Evolutionary conservation across 2,797 vertebrate genomes (phyloP).

Genomic region (Numenius phaeopus): DNA sequence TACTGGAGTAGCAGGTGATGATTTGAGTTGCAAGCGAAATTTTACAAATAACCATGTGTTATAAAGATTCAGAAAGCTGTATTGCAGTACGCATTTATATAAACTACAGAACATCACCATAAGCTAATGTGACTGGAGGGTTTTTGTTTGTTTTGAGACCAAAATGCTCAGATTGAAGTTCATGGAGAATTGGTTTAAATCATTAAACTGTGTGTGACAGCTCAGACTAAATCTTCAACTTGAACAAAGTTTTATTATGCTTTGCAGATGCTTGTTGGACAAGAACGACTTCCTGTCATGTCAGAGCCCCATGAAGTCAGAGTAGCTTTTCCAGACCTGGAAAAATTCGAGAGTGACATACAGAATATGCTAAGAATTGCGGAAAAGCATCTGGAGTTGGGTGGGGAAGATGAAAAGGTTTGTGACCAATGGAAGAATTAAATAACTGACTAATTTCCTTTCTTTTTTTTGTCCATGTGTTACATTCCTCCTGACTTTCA

Average conservation of each 20-base stretch:
- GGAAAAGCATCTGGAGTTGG: slow-evolving; percentile 83
- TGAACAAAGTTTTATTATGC: neutral
- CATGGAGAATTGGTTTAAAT: neutral
- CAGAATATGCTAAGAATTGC: slow-evolving; percentile 83
- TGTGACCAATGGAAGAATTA: slow-evolving; percentile 5
- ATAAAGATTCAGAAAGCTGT: neutral
- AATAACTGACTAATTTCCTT: neutral
- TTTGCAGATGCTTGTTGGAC: slow-evolving; percentile 84
- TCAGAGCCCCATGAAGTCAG: slow-evolving; percentile 50
- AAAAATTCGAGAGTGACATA: slow-evolving; percentile 85
- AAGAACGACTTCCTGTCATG: slow-evolving; percentile 75
- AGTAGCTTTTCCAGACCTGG: slow-evolving; percentile 64
- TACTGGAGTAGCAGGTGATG: neutral
- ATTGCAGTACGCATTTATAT: neutral
- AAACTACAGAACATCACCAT: neutral
- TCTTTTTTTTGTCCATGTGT: fast-evolving
- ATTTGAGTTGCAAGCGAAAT: neutral
- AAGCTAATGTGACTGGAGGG: neutral
- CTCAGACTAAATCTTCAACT: neutral
- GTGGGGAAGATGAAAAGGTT: slow-evolving; percentile 89
- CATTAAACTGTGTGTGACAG: neutral
- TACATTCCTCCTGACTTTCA: neutral
- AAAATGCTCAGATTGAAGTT: neutral
- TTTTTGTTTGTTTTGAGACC: neutral
- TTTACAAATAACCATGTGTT: neutral